phyloP scores from a whole-genome alignment of 2,113 vertebrate genomes.

The Phrynocephalus versicolor region DNA sequence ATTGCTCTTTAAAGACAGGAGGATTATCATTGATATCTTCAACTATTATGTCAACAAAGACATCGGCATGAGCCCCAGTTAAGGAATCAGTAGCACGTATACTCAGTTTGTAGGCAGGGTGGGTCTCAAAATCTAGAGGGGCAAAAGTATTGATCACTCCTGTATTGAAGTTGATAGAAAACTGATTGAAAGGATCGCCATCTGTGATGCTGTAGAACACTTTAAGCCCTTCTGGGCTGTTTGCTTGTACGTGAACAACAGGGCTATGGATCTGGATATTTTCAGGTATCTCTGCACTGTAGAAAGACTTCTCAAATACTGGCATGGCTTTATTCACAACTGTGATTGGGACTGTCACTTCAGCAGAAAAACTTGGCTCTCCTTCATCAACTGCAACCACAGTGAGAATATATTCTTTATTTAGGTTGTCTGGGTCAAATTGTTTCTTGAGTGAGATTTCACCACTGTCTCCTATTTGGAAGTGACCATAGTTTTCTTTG shows the following conservation, averaged over 20 bases:
- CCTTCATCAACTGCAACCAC: slow-evolving; percentile 90
- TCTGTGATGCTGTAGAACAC: slow-evolving; percentile 94
- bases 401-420: slow-evolving; percentile 86
- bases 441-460: slow-evolving; percentile 87
- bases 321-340: slow-evolving; percentile 95
- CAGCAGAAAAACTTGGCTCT: slow-evolving; percentile 83
- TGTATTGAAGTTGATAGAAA: slow-evolving; percentile 94
- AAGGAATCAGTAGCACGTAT: slow-evolving; percentile 91
- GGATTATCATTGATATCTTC: slow-evolving; percentile 94
- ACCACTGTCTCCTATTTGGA: slow-evolving; percentile 85
- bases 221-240: slow-evolving; percentile 91
- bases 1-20: slow-evolving; percentile 82
- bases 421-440: slow-evolving; percentile 85
- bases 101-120: slow-evolving; percentile 93
- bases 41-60: slow-evolving; percentile 93
- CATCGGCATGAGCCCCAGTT: slow-evolving; percentile 88
- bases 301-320: slow-evolving; percentile 94
- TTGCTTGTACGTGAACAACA: slow-evolving; percentile 91
- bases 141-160: slow-evolving; percentile 89
- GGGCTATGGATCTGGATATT: slow-evolving; percentile 89
- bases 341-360: slow-evolving; percentile 85
- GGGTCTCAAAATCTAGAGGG: slow-evolving; percentile 91
- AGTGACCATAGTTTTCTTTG: slow-evolving; percentile 86
- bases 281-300: slow-evolving; percentile 93
- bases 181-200: slow-evolving; percentile 93